Evolutionary conservation across 1,140 invertebrate species (phyloP).

Genomic region (Fopius arisanus): DNA sequence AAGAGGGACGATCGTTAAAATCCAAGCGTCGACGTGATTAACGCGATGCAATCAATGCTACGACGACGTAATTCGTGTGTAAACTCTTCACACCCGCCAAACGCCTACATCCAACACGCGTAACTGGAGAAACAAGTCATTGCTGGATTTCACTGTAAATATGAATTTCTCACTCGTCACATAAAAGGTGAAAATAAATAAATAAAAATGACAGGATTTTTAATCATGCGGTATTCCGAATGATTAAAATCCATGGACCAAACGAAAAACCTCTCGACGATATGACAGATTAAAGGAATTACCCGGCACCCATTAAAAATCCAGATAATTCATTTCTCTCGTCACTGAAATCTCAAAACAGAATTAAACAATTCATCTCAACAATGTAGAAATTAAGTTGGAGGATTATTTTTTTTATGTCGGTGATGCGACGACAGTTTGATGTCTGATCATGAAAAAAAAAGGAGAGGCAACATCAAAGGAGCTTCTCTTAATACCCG

Average conservation of each 20-base stretch:
- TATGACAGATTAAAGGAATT: too few species aligned
- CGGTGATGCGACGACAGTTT: not conserved
- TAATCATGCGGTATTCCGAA: not conserved
- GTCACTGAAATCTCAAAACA: too few species aligned
- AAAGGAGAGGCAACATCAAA: not conserved
- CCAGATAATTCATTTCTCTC: too few species aligned
- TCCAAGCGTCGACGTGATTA: constrained; percentile 22
- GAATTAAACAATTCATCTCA: not conserved
- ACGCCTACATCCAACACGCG: not conserved
- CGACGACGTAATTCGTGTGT: constrained; percentile 8
- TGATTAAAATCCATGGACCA: not conserved
- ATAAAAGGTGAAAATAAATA: not conserved
- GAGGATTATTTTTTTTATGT: not conserved
- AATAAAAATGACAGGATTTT: not conserved
- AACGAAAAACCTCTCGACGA: too few species aligned
- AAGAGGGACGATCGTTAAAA: constrained; percentile 15
- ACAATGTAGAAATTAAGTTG: not conserved
- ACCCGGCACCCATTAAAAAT: too few species aligned
- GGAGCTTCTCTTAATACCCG: not conserved
- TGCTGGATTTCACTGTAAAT: not conserved
- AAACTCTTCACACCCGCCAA: not conserved
- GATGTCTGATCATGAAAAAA: not conserved
- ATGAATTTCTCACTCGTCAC: not conserved
- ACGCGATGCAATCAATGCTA: constrained; percentile 22
- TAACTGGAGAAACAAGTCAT: not conserved